Base-by-base conservation (phyloP, 2,888 invertebrate species). In the Spodoptera picta region DNA sequence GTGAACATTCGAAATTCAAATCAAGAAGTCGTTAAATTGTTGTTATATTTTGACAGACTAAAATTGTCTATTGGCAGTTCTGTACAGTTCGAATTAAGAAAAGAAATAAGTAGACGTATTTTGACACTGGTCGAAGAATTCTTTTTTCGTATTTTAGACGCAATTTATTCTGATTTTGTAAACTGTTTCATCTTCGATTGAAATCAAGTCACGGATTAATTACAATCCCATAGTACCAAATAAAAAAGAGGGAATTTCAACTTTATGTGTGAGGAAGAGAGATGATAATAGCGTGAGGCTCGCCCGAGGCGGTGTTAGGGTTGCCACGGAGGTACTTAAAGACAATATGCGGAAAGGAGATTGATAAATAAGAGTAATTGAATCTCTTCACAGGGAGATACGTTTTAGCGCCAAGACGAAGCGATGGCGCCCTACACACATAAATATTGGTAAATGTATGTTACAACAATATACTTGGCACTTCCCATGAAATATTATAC, bases 361-460 rank as follows among this genome's bases (percentile, higher is more conserved):
- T 79, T 77, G 77, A 76, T 77, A 81, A 83, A 81, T 81, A 75
- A 60, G 61, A 68, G 69, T 72, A 75, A 78, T 78, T 72, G 66
- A 75, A 79, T 78, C 48, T 65, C 66, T 69, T 64, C 58, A 62
- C 1, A 61, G n/a, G 14, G 27, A 55, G 44, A 57, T 46, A 60
- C 52, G 77, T 65, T 80, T 80, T 53, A 50, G 42, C 62, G 50
- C 27, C 46, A 46, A 61, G 43, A 50, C 36, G 41, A 44, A 19
- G 24, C 12, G 43, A 44, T n/a, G 43, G 52, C n/a, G 53, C 56
- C 14, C n/a, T 73, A n/a, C 9, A 9, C 11, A 52, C 47, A 46
- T n/a, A 41, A 53, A 58, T 49, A 42, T 44, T 11, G 5, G 1
- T 60, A 45, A 42, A 46, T 57, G 45, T 51, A 58, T 65, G 46